These are phyloP conservation scores for Rotaria socialis DNA, from an alignment of 2,888 invertebrate genomes.

Conservation along the genomic window DNA sequence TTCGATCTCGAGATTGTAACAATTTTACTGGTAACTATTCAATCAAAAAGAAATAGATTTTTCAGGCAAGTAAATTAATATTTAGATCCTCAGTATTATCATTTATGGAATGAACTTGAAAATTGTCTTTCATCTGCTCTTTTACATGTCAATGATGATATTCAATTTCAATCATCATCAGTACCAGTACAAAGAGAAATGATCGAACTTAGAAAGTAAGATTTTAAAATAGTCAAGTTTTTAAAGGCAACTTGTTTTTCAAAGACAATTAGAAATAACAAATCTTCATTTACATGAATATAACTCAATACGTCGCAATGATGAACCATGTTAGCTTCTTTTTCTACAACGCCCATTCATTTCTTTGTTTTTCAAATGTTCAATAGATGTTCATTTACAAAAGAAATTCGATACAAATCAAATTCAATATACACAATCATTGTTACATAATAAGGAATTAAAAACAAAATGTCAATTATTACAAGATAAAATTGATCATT, in stretches of 20 bases:
- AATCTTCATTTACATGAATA: not conserved
- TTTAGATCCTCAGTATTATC: not conserved
- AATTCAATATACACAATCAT: not conserved
- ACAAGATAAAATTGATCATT: not conserved
- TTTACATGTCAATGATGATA: not conserved
- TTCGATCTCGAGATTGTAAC: not conserved
- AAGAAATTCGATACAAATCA: conserved; percentile 12
- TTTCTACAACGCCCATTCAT: not conserved
- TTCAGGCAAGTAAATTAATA: not conserved
- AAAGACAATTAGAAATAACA: not conserved
- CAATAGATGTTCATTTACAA: conserved; percentile 1
- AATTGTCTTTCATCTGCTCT: not conserved
- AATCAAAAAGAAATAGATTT: not conserved
- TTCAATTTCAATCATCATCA: not conserved
- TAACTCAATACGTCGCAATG: not conserved
- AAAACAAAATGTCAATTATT: not conserved
- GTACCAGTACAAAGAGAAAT: conserved; percentile 22
- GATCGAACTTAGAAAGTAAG: not conserved
- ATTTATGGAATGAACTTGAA: conserved; percentile 24
- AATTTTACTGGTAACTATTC: not conserved
- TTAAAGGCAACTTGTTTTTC: not conserved
- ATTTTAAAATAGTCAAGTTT: too few species aligned
- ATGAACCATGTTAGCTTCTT: not conserved
- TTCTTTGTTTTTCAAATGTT: not conserved
- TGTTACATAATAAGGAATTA: not conserved